Evolutionary conservation across 2,113 vertebrate genomes (phyloP).

Genomic region (Leptodactylus fuscus): DNA sequence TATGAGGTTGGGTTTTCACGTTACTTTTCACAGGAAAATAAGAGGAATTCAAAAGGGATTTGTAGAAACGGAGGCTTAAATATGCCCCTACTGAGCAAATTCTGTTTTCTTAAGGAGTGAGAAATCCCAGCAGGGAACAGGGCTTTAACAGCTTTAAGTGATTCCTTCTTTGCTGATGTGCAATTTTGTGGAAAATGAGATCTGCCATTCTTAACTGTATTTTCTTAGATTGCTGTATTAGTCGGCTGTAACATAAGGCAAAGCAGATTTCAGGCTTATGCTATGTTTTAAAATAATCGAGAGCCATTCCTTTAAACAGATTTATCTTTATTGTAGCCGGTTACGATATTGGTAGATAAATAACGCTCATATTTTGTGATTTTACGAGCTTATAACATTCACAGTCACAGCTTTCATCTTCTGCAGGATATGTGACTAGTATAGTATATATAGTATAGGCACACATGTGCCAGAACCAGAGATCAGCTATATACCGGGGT

Average conservation of each 20-base stretch:
- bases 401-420: not conserved
- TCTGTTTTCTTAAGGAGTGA: conserved; percentile 26
- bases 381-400: not conserved
- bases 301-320: conserved; percentile 31
- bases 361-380: not conserved
- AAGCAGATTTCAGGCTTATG: conserved; percentile 12
- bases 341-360: conserved; percentile 1
- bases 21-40: not conserved
- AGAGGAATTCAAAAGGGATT: conserved; percentile 6
- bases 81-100: conserved; percentile 28
- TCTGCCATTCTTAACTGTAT: conserved; percentile 32
- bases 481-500: not conserved
- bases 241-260: conserved; percentile 10
- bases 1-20: not conserved
- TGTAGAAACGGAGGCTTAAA: conserved; percentile 12
- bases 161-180: conserved; percentile 46
- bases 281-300: not conserved
- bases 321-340: conserved; percentile 14
- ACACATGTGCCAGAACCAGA: not conserved
- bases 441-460: not conserved
- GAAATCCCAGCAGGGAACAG: conserved; percentile 28
- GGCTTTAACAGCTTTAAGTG: conserved; percentile 22
- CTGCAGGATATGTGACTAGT: not conserved
- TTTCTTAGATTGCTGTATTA: conserved; percentile 44
- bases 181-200: conserved; percentile 12